Evolutionary conservation across 2,113 vertebrate species (phyloP).

Genomic region (Prietella phreatophila): DNA sequence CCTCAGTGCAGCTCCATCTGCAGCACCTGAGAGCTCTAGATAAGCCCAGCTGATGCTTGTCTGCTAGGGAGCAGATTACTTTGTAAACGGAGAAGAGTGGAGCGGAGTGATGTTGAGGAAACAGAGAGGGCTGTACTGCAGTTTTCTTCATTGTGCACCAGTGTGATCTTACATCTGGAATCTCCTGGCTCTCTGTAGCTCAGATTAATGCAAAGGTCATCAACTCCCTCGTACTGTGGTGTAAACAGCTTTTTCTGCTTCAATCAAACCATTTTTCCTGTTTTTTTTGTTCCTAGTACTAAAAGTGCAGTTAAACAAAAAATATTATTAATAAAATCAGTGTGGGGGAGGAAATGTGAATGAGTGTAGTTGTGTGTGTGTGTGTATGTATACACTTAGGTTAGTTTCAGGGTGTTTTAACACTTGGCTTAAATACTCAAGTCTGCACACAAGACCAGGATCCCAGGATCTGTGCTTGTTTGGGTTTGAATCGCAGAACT

Average conservation of each 20-base stretch:
- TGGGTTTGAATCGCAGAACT: not conserved
- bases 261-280: conserved; percentile 23
- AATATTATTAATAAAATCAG: not conserved
- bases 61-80: conserved; percentile 68
- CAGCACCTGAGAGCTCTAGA: conserved; percentile 68
- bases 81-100: conserved; percentile 60
- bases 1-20: conserved; percentile 47
- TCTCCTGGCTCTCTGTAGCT: not conserved
- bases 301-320: not conserved
- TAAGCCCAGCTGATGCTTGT: conserved; percentile 71
- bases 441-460: not conserved
- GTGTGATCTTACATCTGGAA: conserved; percentile 4
- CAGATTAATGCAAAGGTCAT: conserved; percentile 19
- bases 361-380: not conserved
- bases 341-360: not conserved
- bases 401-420: not conserved
- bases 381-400: not conserved
- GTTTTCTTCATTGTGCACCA: not conserved
- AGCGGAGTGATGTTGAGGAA: not conserved
- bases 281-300: not conserved
- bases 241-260: conserved; percentile 52
- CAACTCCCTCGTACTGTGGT: conserved; percentile 28
- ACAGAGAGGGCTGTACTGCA: conserved; percentile 4
- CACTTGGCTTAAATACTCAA: not conserved
- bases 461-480: not conserved